Base-by-base conservation (phyloP, 92 coral and sea anemone species). In the Porites evermanni region DNA sequence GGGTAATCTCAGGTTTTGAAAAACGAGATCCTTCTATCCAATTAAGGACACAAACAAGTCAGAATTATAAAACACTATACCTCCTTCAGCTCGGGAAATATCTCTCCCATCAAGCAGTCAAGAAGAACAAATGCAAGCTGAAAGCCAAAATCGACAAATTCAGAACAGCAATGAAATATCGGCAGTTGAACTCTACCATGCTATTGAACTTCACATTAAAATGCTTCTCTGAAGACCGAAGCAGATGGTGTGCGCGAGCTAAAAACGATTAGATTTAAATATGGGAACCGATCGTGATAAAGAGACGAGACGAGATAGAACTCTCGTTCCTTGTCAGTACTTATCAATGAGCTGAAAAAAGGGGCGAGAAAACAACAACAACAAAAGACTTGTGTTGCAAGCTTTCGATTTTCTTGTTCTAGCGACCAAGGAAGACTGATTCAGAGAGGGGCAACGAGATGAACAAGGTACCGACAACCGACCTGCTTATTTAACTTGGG, bases 401-500 rank as follows among this genome's bases (percentile, higher is more conserved):
- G 47, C 47, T 38, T 38, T 38, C 47, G 47, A 38, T 38, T 38
- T 38, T 38, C 5, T 38, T 38, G 47, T 38, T 38, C 47, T 38
- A 38, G 5, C 47, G 47, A 38, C 47, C 47, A 38, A 38, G 47
- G 47, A 38, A 38, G 5, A 56, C 17, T 56, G 61, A 56, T 56
- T 2, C 61, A 56, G 13, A 14, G 61, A 11, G 61, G 61, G 61
- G 61, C 5, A 14, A 56, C 47, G 47, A 38, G 8, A 58, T 29
- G 29, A 72, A 47, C 50, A 67, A 24, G 3, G 52, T 29, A 79
- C 83, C 70, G 53, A 95, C 98, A 19, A 79, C 83, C 66, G 53
- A 95, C 99, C 95, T 97, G 99, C 50, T 93, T 97, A 79, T 97
- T 97, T 8, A 97, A 91, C 80, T 86, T 95, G 12, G 95, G 98